Evolutionary conservation across 2,888 invertebrate species (phyloP).

Genomic region (Tiliacea aurago): DNA sequence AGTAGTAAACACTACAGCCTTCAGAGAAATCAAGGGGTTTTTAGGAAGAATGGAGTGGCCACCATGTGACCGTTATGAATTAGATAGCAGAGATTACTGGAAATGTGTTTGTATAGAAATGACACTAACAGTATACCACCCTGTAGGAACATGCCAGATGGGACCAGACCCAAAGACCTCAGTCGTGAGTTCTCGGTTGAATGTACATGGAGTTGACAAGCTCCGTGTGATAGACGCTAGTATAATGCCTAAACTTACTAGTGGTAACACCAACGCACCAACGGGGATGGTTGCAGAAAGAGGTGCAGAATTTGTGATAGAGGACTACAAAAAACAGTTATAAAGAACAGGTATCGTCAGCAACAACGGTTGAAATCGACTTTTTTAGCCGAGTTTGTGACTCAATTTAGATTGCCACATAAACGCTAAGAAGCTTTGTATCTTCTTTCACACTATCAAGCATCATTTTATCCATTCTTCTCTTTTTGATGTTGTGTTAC

Average conservation of each 20-base stretch:
- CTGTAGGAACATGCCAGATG: slow-evolving; percentile 92
- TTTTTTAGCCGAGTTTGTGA: background rate
- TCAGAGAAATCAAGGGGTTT: slow-evolving; percentile 50
- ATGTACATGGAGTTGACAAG: slow-evolving; percentile 91
- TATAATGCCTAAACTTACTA: slow-evolving; percentile 94
- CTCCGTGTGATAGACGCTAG: slow-evolving; percentile 94
- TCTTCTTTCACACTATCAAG: background rate
- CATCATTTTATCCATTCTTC: background rate
- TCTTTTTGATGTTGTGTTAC: background rate
- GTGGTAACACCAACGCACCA: slow-evolving; percentile 95
- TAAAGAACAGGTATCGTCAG: background rate
- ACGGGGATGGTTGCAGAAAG: slow-evolving; percentile 95
- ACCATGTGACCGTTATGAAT: slow-evolving; percentile 69
- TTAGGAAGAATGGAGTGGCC: slow-evolving; percentile 72
- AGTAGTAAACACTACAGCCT: slow-evolving; percentile 64
- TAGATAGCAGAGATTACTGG: slow-evolving; percentile 75
- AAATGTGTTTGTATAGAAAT: slow-evolving; percentile 85
- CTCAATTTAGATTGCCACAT: background rate
- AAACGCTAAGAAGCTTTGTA: too few species aligned
- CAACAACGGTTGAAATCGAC: background rate
- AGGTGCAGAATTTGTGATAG: slow-evolving; percentile 93
- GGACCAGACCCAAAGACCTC: slow-evolving; percentile 79
- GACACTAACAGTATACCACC: slow-evolving; percentile 91
- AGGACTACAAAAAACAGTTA: slow-evolving; percentile 65
- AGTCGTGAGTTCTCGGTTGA: slow-evolving; percentile 90